These are phyloP conservation scores for Gnathonemus longibarbis DNA, from an alignment of 2,113 vertebrate genomes.

Conservation along the genomic window DNA sequence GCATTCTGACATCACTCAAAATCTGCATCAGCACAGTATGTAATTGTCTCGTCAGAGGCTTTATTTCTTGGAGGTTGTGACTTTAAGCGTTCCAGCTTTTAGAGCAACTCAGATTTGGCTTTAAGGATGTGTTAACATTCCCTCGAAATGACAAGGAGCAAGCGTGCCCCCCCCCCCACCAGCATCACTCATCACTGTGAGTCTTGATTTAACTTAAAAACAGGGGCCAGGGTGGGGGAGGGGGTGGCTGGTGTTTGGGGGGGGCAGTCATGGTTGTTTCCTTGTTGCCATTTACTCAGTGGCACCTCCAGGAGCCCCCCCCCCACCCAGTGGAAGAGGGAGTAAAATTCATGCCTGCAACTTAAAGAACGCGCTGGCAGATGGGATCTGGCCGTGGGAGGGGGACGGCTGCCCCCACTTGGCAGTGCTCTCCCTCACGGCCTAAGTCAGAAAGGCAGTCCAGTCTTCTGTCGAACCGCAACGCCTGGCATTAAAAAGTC, in stretches of 20 bases:
- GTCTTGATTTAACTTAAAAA: background rate
- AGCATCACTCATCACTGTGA: background rate
- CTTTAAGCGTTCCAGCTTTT: background rate
- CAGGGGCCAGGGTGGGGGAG: background rate
- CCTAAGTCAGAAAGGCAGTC: background rate
- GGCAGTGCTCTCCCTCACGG: background rate
- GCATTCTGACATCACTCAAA: background rate
- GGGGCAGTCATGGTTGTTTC: background rate
- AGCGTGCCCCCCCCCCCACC: background rate
- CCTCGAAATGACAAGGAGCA: background rate
- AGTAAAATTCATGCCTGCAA: background rate
- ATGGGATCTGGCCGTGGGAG: background rate
- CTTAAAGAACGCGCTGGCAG: background rate
- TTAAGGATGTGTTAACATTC: conserved; percentile 7
- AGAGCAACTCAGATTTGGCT: background rate
- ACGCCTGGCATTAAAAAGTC: background rate
- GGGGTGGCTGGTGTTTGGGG: background rate
- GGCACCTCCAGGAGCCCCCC: background rate
- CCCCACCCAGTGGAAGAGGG: background rate
- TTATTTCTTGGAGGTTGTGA: background rate
- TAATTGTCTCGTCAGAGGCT: conserved; percentile 8
- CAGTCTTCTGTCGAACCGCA: background rate
- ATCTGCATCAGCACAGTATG: background rate
- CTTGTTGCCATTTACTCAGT: background rate
- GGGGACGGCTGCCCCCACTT: background rate